Evolutionary conservation across 1,140 invertebrate species (phyloP).

Genomic region (Dreissena polymorpha): DNA sequence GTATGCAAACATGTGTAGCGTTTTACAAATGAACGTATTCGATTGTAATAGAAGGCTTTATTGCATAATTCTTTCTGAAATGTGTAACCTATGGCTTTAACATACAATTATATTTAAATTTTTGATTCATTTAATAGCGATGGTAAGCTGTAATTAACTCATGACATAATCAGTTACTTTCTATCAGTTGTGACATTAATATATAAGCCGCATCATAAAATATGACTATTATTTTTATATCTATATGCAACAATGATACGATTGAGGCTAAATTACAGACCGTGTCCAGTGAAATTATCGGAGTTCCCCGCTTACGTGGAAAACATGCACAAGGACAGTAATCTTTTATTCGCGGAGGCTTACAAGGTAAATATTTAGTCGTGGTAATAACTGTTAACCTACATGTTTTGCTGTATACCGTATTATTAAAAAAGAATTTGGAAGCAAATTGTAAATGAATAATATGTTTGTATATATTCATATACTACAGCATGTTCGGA

Average conservation of each 20-base stretch:
- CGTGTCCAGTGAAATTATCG: constrained; percentile 50
- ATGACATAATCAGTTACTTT: background rate
- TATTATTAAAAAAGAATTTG: too few species aligned
- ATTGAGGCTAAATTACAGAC: constrained; percentile 51
- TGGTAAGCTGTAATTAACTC: background rate
- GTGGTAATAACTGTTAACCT: too few species aligned
- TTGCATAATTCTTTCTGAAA: too few species aligned
- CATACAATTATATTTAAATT: background rate
- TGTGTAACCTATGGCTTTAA: background rate
- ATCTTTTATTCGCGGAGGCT: constrained; percentile 70
- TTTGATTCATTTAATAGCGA: background rate
- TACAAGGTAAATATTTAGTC: constrained; percentile 64
- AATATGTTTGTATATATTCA: too few species aligned
- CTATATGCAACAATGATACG: background rate
- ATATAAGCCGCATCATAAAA: background rate
- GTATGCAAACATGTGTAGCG: too few species aligned
- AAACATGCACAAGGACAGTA: constrained; percentile 63
- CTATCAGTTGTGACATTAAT: background rate
- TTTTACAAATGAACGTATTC: too few species aligned
- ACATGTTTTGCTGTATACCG: too few species aligned
- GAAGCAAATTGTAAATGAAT: too few species aligned
- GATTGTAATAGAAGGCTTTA: too few species aligned
- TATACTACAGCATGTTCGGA: too few species aligned
- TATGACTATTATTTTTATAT: background rate
- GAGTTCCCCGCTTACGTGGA: constrained; percentile 63